Percentiles rank a stretch among this genome's conserved stretches.
Conservation (phyloP, 2,888 invertebrate species). For the Drosophila fungiperda region DNA sequence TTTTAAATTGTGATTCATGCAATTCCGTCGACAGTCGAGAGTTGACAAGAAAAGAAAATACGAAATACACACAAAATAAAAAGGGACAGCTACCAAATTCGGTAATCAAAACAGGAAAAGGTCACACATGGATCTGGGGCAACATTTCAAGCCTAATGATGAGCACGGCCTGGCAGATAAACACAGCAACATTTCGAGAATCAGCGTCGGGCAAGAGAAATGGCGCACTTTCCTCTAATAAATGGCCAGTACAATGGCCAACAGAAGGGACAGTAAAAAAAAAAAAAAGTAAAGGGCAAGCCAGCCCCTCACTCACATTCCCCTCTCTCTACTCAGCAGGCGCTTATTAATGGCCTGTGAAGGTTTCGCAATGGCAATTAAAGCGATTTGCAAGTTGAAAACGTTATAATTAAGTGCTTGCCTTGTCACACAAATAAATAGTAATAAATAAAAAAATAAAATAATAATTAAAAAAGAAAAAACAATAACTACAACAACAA, state of each 20-base stretch:
- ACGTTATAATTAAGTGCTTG: conserved; percentile 66
- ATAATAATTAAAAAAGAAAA: conserved; percentile 6
- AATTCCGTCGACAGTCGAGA: conserved; percentile 21
- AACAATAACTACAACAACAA: not conserved
- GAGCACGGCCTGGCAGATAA: conserved; percentile 35
- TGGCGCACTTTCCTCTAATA: conserved; percentile 49
- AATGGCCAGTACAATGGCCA: conserved; percentile 36
- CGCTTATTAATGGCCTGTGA: conserved; percentile 39
- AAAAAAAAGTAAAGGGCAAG: not conserved
- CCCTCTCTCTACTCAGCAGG: not conserved
- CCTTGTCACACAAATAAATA: conserved; percentile 51
- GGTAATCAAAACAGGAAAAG: conserved; percentile 64
- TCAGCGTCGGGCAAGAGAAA: conserved; percentile 48
- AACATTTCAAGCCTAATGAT: conserved; percentile 52
- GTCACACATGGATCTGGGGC: conserved; percentile 54
- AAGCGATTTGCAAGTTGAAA: conserved; percentile 59
- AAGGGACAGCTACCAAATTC: conserved; percentile 47
- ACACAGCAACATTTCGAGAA: not conserved
- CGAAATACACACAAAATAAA: conserved; percentile 16
- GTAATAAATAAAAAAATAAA: conserved; percentile 7
- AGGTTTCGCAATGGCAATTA: conserved; percentile 57
- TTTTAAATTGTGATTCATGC: conserved; percentile 74
- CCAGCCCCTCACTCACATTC: not conserved
- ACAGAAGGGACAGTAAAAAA: conserved; percentile 11
- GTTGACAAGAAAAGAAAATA: conserved; percentile 2